Evolutionary conservation across 2,888 invertebrate genomes (phyloP).

Genomic region (Lordiphosa andalusiaca): DNA sequence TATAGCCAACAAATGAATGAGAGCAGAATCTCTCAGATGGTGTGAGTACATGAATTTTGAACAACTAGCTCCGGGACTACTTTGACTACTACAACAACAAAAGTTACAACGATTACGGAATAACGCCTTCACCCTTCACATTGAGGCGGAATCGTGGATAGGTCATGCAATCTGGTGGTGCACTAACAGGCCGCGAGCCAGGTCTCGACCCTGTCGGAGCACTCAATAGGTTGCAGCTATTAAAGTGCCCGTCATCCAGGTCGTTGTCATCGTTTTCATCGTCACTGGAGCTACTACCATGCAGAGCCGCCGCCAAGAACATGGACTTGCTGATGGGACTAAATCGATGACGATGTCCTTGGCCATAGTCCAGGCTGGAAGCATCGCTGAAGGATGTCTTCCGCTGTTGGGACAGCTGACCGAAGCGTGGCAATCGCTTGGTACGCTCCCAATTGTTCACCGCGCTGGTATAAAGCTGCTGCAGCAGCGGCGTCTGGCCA

Average conservation of each 20-base stretch:
- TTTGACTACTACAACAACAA: conserved; percentile 18
- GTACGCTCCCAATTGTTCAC: conserved; percentile 78
- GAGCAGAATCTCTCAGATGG: conserved; percentile 1
- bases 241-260: conserved; percentile 11
- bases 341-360: conserved; percentile 41
- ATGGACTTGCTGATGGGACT: conserved; percentile 61
- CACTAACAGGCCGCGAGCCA: conserved; percentile 59
- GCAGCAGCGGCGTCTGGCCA: conserved; percentile 81
- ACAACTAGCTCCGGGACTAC: conserved; percentile 36
- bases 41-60: conserved; percentile 48
- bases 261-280: conserved; percentile 54
- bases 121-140: conserved; percentile 63
- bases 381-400: conserved; percentile 45
- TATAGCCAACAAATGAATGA: neutral
- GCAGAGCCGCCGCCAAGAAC: conserved; percentile 48
- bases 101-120: conserved; percentile 15
- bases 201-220: conserved; percentile 2
- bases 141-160: conserved; percentile 61
- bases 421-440: conserved; percentile 51
- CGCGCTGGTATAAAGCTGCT: conserved; percentile 80
- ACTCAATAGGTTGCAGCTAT: conserved; percentile 16
- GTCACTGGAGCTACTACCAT: conserved; percentile 56
- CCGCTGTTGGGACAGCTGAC: conserved; percentile 23
- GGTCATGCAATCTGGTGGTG: conserved; percentile 58
- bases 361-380: conserved; percentile 55